Evolutionary conservation across 2,797 vertebrate genomes (phyloP).

Genomic region (Esox masquinongy): DNA sequence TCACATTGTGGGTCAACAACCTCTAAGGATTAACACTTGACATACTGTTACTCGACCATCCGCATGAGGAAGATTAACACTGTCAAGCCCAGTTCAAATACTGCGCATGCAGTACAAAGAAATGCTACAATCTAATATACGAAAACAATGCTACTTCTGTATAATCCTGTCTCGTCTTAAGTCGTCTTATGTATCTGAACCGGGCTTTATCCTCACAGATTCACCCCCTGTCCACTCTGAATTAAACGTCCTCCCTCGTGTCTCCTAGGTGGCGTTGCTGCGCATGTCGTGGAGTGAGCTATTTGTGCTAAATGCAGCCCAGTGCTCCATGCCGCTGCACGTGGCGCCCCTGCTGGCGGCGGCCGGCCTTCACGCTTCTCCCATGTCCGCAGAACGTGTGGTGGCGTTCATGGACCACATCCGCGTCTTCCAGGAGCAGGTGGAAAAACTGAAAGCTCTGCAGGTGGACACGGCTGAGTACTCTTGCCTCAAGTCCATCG

Average conservation of each 20-base stretch:
- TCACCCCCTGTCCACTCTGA: neutral
- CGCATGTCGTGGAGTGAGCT: conserved; percentile 89
- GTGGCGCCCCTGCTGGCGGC: conserved; percentile 84
- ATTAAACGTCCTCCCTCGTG: neutral
- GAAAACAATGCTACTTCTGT: no score
- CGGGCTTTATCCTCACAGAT: neutral
- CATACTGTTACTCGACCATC: neutral
- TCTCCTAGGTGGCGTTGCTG: conserved; percentile 78
- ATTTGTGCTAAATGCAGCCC: conserved; percentile 86
- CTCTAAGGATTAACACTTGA: neutral
- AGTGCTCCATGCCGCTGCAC: conserved; percentile 86
- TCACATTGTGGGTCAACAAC: neutral
- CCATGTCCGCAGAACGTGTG: conserved; percentile 84
- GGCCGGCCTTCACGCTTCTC: conserved; percentile 85
- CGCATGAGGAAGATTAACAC: neutral
- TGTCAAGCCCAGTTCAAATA: neutral
- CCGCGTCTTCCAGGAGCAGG: conserved; percentile 88
- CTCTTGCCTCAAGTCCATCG: conserved; percentile 86
- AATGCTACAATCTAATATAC: no score
- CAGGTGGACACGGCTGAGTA: conserved; percentile 86
- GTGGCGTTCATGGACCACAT: conserved; percentile 92
- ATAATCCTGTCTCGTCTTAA: no score
- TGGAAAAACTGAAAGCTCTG: conserved; percentile 87
- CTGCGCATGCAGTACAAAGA: no score
- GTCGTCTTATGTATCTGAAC: no score